These are phyloP conservation scores for Panagrolaimus sp. DNA, from an alignment of 1,140 invertebrate genomes.

Conservation along the genomic window DNA sequence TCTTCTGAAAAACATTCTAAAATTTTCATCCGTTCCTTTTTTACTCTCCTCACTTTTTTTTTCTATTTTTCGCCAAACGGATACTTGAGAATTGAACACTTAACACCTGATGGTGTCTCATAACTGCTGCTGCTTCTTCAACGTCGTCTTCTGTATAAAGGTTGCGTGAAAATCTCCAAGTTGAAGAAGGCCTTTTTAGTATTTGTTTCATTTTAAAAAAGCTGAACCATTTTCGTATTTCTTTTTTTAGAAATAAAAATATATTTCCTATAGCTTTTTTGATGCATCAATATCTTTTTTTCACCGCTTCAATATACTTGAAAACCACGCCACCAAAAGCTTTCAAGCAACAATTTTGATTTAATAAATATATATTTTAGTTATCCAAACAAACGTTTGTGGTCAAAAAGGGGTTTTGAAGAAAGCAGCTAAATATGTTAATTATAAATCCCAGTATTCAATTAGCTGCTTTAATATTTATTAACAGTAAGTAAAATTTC, in stretches of 20 bases:
- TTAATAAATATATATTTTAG: neutral
- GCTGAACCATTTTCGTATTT: neutral
- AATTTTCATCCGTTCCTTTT: too few relatives aligned
- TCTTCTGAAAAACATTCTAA: too few relatives aligned
- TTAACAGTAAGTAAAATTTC: neutral
- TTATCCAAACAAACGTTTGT: neutral
- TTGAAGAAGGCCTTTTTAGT: too few relatives aligned
- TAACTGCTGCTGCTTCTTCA: neutral
- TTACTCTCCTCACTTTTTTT: too few relatives aligned
- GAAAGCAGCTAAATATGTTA: conserved; percentile 3
- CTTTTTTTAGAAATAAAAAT: neutral
- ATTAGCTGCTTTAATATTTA: neutral
- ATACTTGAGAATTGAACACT: neutral
- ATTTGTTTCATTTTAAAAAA: neutral
- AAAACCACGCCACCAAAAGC: neutral
- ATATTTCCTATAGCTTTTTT: neutral
- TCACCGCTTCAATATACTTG: neutral
- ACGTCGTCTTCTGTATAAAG: neutral
- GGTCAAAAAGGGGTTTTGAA: neutral
- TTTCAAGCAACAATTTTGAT: too few relatives aligned
- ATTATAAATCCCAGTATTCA: neutral
- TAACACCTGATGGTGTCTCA: neutral
- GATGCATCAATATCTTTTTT: neutral
- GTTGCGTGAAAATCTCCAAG: too few relatives aligned
- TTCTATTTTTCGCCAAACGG: neutral